Evolutionary conservation across 2,888 invertebrate genomes (phyloP), one percentile per base, ranked within the genome.

Genomic region (Ectemnius cavifrons): DNA sequence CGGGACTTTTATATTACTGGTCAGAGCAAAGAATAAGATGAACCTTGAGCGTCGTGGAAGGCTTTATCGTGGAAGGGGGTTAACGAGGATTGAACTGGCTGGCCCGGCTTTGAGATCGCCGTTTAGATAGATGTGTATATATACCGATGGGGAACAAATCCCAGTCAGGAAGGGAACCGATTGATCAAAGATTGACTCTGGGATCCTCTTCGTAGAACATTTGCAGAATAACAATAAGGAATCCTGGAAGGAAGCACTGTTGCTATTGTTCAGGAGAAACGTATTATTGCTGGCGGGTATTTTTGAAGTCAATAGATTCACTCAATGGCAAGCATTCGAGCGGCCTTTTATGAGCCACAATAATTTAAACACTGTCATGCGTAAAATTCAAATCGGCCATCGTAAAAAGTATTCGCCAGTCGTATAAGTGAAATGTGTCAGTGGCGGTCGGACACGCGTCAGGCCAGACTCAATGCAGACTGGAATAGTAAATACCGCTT

Each of bases 351-450:
- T 64, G 70, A 18, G 28, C 59, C 73, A 62, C 70, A 73, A 67
- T 78, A 76, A 78, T 78, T 78, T 75, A 78, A 78, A 78, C 73
- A 76, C 67, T 66, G 63, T 58, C 62, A 67, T 69, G 67, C 69
- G 76, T 78, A 78, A 78, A 78, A 76, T 78, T 76, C 71, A 76
- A 78, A 76, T 75, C 75, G 72, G 18, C 57, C 67, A 61, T 75
- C 77, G 69, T 77, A 77, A 77, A 75, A 77, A 78, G 76, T 78
- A 76, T 67, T 78, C 76, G 65, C 61, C 70, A 73, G 72, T 73
- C 70, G 70, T 63, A 70, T 78, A 76, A 78, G 75, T 59, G 67
- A 18, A 56, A 11, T 70, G 70, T 60, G 65, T 77, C 71, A 67
- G 70, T 52, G 62, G 70, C 58, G 62, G 64, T 60, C 73, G 71